Base-by-base conservation (phyloP, 2,113 vertebrate species). In the Ursus arctos region DNA sequence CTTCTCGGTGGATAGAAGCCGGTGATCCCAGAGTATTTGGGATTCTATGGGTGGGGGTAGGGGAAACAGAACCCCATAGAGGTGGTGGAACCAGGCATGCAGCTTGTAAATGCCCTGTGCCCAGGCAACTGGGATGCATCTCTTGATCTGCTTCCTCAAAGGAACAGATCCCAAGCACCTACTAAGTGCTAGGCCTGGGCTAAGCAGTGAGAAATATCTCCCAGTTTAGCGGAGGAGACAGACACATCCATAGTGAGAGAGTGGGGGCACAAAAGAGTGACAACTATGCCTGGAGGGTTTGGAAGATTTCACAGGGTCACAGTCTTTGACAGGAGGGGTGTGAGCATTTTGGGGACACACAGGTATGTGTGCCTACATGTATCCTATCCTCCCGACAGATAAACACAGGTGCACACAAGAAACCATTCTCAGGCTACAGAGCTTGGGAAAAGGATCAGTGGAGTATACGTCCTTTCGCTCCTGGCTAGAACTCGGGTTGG, bases 231-330 rank as follows among this genome's bases (percentile, higher is more conserved):
- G 26, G 61, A 91, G 24, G 43, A 83, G 87, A 88, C 19, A 33
- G n/a, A 53, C 15, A 6, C 19, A 61, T 12, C 15, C 8, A 1
- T 1, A 21, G 43, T 18, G 26, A 92, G 94, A 43, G 90, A 63
- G 28, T 31, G 7, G 36, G n/a, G 55, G 21, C n/a, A 6, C 1
- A 43, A 18, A 51, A 49, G 77, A 19, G 18, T 6, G 33, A 26
- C 22, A 28, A 43, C 24, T 19, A 0, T 0, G 19, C 6, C 67
- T 3, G 0, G 1, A 16, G n/a, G 81, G 12, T 2, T 13, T 18
- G 80, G 21, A 63, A 77, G 47, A 53, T n/a, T 19, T 86, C 49
- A 18, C 4, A 9, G 31, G 15, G 12, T 31, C 11, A 7, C 7
- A 33, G 31, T 55, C 72, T 11, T 71, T 33, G 69, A 36, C 14